Base-by-base conservation (phyloP, 2,113 vertebrate species). In the Poicephalus meyeri region DNA sequence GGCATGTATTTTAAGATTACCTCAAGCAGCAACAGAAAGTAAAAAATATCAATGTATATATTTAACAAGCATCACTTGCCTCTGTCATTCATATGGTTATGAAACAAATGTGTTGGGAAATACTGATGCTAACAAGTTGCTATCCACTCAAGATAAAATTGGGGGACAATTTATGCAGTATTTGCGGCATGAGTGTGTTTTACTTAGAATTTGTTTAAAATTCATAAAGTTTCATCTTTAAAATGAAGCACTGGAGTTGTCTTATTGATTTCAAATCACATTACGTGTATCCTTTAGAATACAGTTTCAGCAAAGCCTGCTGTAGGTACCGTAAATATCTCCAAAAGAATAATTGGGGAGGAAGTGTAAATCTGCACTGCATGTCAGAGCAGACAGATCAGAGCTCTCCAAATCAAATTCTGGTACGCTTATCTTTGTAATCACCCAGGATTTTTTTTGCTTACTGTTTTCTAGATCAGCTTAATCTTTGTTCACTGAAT, bases 11-110 rank as follows among this genome's bases (percentile, higher is more conserved):
- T 93, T 87, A 88, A 89, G 65, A 90, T 92, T 93, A 83, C 56
- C 46, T 93, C 80, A 83, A 94, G 80, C 69, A 89, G 76, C 84
- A 95, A 94, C 84, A 95, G 92, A 95, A 95, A 52, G 93, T 79
- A 97, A 97, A 95, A 96, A 84, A 93, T 69, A 89, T 60, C 77
- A 70, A 79, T 86, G 79, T 89, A 65, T 80, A 78, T 84, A 79
- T 89, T 96, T 96, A 96, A 92, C 65, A 78, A 84, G 88, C 74
- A 85, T 93, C 16, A 8, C 81, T 96, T 96, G 73, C 88, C 46
- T 90, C 86, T 93, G 89, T 87, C 83, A 93, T 93, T 95, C 89
- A 91, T 52, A 65, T 31, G 53, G 58, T 80, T 94, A 89, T 64
- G 87, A 85, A 94, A 93, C 68, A 93, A 88, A 80, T 50, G 55